Conservation (phyloP, 2,113 vertebrate species). For the Leucosticte australis region DNA sequence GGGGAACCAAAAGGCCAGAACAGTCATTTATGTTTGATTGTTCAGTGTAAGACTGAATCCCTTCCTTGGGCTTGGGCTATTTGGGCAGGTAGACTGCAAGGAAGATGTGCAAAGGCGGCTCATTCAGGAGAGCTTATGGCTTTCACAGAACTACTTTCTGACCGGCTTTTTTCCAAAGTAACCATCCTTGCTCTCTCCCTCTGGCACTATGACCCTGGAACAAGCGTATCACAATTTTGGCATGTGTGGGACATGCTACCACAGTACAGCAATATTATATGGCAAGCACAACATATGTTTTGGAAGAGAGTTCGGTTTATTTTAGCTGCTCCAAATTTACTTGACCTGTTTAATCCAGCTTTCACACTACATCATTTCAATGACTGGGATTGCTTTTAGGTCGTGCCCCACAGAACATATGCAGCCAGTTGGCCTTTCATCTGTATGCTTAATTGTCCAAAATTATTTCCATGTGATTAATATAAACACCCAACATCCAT, state of each 20-base stretch:
- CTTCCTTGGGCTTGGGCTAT: background rate
- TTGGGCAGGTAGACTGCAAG: background rate
- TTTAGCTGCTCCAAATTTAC: slow-evolving; percentile 60
- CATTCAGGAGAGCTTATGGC: background rate
- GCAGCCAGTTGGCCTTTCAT: slow-evolving; percentile 26
- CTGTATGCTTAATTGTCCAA: background rate
- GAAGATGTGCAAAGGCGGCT: background rate
- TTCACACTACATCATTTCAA: slow-evolving; percentile 54
- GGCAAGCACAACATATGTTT: slow-evolving; percentile 47
- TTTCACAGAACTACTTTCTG: background rate
- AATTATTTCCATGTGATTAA: slow-evolving; percentile 21
- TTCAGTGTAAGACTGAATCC: background rate
- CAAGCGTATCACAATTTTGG: slow-evolving; percentile 36
- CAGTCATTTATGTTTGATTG: background rate
- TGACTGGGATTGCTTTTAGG: slow-evolving; percentile 20
- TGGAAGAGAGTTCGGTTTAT: slow-evolving; percentile 45
- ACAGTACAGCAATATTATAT: slow-evolving; percentile 19
- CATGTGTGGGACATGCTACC: slow-evolving; percentile 14
- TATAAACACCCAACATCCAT: background rate
- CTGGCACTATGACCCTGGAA: slow-evolving; percentile 25
- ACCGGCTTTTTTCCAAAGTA: background rate
- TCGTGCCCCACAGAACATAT: background rate
- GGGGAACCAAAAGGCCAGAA: background rate
- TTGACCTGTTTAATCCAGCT: slow-evolving; percentile 57
- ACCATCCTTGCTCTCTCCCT: background rate